These are phyloP conservation scores for Chrysochloris asiatica DNA, from an alignment of 2,113 vertebrate genomes.

Conservation along the genomic window DNA sequence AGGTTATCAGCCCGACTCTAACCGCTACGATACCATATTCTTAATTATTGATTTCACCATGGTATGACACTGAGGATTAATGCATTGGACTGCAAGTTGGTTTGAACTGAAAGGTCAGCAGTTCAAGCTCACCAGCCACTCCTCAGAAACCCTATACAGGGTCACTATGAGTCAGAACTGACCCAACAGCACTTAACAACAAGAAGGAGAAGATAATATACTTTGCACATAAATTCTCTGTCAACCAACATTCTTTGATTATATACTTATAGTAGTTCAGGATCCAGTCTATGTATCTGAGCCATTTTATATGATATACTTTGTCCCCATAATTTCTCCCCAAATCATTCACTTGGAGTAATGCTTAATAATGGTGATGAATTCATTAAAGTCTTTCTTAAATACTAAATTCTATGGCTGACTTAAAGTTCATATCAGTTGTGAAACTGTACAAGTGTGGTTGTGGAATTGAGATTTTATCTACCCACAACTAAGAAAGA, in stretches of 20 bases:
- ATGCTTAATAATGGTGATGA: neutral
- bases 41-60: neutral
- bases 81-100: too few species aligned
- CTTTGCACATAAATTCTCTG: neutral
- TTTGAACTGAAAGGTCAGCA: too few species aligned
- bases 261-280: neutral
- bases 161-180: too few species aligned
- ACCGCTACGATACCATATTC: too few species aligned
- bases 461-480: neutral
- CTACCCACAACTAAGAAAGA: neutral
- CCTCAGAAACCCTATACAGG: too few species aligned
- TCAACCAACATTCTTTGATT: constrained; percentile 6
- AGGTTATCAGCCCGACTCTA: too few species aligned
- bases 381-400: neutral
- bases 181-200: too few species aligned
- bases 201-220: neutral
- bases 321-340: neutral
- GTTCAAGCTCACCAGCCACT: too few species aligned
- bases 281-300: neutral
- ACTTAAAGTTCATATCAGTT: neutral
- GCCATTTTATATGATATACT: neutral
- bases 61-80: too few species aligned
- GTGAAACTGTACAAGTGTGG: neutral
- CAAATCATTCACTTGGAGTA: neutral
- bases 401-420: neutral